Base-by-base conservation (phyloP, 2,888 invertebrate species). In the Philereme vetulata region DNA sequence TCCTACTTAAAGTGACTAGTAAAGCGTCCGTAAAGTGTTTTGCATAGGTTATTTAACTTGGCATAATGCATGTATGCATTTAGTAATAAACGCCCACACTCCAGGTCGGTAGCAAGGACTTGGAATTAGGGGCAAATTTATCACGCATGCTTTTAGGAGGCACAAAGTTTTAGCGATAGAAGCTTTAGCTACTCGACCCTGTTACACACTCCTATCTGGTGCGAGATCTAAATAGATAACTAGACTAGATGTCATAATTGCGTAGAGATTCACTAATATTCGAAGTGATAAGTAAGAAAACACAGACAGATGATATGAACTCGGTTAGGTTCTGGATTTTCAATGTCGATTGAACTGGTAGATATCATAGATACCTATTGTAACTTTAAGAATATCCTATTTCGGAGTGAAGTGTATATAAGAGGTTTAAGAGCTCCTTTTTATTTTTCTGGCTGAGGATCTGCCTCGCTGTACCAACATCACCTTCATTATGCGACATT, bases 71-170 rank as follows among this genome's bases (percentile, higher is more conserved):
- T 68, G 63, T 66, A 64, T 76, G 68, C 72, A 72, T 82, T 80
- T 80, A 78, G 79, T 76, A 80, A 77, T 72, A 67, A 67, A 77
- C 82, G 74, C 82, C 81, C 67, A 78, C 81, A 40, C 60, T 53
- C 36, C 38, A 47, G 40, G 33, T 5, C 36, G 8, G 46, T 33
- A 33, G 33, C 11, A 8, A 10, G 11, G 44, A 11, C 21, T n/a
- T 9, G 10, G 5, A 42, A 10, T 42, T 5, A 10, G 42, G 38
- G 38, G 38, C 38, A 38, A 38, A 38, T 38, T 6, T 8, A 8
- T 6, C 38, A 7, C 8, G 7, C 38, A 38, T 38, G 36, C 36
- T 36, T 36, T 36, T 36, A 36, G 4, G 38, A 38, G 38, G 5
- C 4, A 0, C 38, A 38, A 38, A 38, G 8, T 8, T 38, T 38